A percentile compares a stretch with the other conserved stretches of the same genome.
Conservation (phyloP, 2,797 vertebrate species). For the Lagodon rhomboides region DNA sequence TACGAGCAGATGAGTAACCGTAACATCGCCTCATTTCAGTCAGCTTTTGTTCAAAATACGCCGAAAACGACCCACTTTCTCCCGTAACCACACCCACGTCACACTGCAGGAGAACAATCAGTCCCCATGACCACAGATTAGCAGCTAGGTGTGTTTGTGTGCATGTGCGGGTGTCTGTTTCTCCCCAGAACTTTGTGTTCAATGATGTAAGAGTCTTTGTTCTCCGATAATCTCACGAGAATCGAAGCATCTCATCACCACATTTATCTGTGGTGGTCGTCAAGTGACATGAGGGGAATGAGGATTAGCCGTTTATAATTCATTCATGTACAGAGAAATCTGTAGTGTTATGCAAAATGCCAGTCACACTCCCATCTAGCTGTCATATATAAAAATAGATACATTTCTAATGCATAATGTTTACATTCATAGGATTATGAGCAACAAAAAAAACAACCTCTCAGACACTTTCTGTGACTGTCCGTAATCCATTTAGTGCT, state of each 20-base stretch:
- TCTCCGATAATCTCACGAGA: neutral
- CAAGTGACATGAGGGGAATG: constrained; percentile 12
- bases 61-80: constrained; percentile 40
- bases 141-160: constrained; percentile 55
- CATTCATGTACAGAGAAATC: neutral
- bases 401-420: neutral
- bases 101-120: constrained; percentile 30
- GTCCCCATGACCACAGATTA: constrained; percentile 68
- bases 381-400: neutral
- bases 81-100: constrained; percentile 33
- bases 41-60: constrained; percentile 16
- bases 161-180: constrained; percentile 17
- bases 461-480: constrained; percentile 19
- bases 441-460: neutral
- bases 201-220: constrained; percentile 23
- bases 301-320: constrained; percentile 3
- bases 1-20: constrained; percentile 15
- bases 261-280: constrained; percentile 6
- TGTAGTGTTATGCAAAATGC: neutral
- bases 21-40: constrained; percentile 40
- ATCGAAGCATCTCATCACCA: constrained; percentile 17
- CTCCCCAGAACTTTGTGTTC: constrained; percentile 30
- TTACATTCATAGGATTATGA: neutral
- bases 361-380: neutral
- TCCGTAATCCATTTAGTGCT: constrained; percentile 50